These are phyloP conservation scores for Galerucella pusilla DNA, from an alignment of 2,888 invertebrate genomes.

Conservation along the genomic window DNA sequence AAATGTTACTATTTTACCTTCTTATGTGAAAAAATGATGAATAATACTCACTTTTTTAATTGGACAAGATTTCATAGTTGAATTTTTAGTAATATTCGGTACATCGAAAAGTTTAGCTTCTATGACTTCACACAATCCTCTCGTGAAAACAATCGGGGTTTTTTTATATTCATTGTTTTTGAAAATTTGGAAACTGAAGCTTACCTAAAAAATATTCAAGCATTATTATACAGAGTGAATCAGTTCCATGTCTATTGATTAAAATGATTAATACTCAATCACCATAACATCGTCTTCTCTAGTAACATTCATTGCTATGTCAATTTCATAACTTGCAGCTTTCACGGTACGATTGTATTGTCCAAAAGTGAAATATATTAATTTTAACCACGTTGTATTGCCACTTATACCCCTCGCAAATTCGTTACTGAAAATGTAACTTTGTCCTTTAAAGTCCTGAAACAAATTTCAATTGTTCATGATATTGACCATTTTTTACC, in stretches of 20 bases:
- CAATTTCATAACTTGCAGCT: conserved; percentile 10
- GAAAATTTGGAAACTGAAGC: conserved; percentile 25
- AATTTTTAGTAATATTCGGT: conserved; percentile 28
- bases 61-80: conserved; percentile 15
- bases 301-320: conserved; percentile 2
- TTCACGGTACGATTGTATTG: conserved; percentile 15
- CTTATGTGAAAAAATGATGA: not conserved
- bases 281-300: conserved; percentile 16
- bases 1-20: conserved; percentile 17
- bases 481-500: too few relatives aligned
- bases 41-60: too few relatives aligned
- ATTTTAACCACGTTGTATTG: conserved; percentile 13
- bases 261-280: not conserved
- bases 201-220: conserved; percentile 9
- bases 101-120: conserved; percentile 20
- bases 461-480: not conserved
- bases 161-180: conserved; percentile 29
- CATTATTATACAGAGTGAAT: too few relatives aligned
- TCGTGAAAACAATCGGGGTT: conserved; percentile 21
- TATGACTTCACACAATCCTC: conserved; percentile 16
- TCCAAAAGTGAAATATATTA: conserved; percentile 14
- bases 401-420: conserved; percentile 12
- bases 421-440: conserved; percentile 13
- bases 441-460: conserved; percentile 8
- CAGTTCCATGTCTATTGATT: too few relatives aligned